Evolutionary conservation across 1,140 invertebrate genomes (phyloP), one percentile per base, ranked within the genome.

Genomic region (Lasaia peninsularis): DNA sequence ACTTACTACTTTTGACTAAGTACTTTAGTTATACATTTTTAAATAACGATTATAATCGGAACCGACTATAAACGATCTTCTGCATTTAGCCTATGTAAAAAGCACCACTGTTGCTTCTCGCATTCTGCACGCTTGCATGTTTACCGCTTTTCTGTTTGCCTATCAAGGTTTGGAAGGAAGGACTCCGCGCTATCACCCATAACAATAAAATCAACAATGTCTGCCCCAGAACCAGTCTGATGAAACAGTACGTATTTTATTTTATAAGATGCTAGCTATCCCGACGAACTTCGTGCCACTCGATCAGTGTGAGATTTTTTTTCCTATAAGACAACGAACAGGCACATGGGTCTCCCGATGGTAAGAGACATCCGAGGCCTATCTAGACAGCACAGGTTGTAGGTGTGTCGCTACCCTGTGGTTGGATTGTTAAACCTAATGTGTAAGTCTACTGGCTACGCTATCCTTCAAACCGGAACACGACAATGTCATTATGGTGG

Each of bases 131-230:
- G 10, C 24, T 14, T 81, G 82, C 79, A 80, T 81, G 76, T 66
- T 71, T 75, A 67, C 58, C 74, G 71, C 65, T 80, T 77, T 83
- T 84, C 73, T 75, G 73, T 77, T 67, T 71, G 69, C 73, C 16
- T 28, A 55, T 67, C 64, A 86, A 99, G 97, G 92, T 91, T 69
- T 99, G 98, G 98, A 96, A 98, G 90, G 92, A 94, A 73, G 94
- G 94, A 31, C 92, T 99, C 52, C 93, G 97, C 59, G 90, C 91
- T 62, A 95, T 99, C 67, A 98, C 98, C 37, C 97, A 99, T 90
- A 99, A 98, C 90, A 98, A 96, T 89, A 99, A 99, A 92, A 96
- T 95, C 67, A 97, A 94, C 88, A 99, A 99, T 90, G 94, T 98
- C 56, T 99, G 98, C 89, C 96, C 97, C 4, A 94, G 95, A 74